Evolutionary conservation across 2,113 vertebrate species (phyloP).

Genomic region (Elephas maximus): DNA sequence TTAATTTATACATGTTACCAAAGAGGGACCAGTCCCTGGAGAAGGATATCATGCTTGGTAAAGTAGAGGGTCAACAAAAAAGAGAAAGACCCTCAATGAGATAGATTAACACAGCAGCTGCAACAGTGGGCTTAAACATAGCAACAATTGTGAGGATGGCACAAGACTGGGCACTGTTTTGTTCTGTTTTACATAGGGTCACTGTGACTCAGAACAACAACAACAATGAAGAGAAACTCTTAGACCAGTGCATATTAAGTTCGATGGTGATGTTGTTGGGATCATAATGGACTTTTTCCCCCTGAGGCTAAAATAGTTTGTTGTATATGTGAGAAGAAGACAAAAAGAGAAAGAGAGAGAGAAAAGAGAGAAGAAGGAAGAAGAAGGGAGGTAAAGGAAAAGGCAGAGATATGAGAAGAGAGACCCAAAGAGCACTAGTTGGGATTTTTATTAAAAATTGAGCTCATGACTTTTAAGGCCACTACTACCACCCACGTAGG

Average conservation of each 20-base stretch:
- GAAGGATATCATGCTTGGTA: no score
- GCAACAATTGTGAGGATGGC: no score
- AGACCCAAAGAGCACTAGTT: not conserved
- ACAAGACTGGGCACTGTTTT: no score
- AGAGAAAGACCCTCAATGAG: no score
- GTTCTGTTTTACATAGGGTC: no score
- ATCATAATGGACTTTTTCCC: not conserved
- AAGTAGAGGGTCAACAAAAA: no score
- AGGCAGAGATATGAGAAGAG: not conserved
- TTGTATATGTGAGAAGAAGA: not conserved
- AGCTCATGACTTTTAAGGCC: not conserved
- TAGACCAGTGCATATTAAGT: accelerated
- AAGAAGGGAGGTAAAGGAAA: no score
- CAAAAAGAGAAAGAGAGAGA: not conserved
- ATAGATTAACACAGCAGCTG: no score
- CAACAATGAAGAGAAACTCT: not conserved
- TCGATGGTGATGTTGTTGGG: not conserved
- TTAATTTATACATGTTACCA: no score
- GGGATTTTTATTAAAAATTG: not conserved
- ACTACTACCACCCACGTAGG: not conserved
- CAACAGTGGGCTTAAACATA: no score
- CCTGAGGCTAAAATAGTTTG: not conserved
- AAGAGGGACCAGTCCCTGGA: no score
- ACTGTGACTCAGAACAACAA: no score
- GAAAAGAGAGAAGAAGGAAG: not conserved